Evolutionary conservation across 1,140 invertebrate genomes (phyloP), one percentile per base, ranked within the genome.

Genomic region (Conopomorpha cramerella): DNA sequence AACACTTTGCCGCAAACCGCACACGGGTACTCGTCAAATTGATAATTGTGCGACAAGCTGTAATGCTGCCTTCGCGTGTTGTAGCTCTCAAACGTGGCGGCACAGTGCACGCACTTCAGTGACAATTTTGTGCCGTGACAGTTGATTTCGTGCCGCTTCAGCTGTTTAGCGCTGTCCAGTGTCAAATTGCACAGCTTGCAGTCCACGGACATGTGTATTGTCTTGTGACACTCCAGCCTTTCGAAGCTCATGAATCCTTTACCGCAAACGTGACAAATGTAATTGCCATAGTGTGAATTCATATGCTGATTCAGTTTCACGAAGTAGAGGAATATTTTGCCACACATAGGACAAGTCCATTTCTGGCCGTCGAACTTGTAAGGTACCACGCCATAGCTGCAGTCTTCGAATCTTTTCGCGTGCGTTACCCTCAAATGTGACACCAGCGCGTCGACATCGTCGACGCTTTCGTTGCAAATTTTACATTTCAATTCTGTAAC

Each of bases 231-330:
- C 8, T 65, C 30, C 13, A 73, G 23, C 16, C 72, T 33, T 8
- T 62, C 67, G 7, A 63, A 54, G 37, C 59, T 68, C 0, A 73
- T 28, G 59, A 82, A 93, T 0, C 82, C 84, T 51, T 92, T 93
- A 1, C 81, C 81, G 51, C 92, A 94, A 2, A 86, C 73, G 38
- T 90, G 88, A 53, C 92, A 94, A 32, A 89, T 82, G 50, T 91
- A 91, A 26, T 47, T 61, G 0, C 60, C 64, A 33, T 54, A 71
- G 41, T 81, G 77, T 0, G 61, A 49, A 28, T 70, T 68, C 64
- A 78, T 68, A 25, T 80, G 79, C 8, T 68, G 61, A 15, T 77
- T 59, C 0, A 80, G 35, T 41, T 77, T 79, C 2, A 67, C 61
- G 30, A 77, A 72, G 8, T 73, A 80, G 29, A 67, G 51, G 17